A percentile compares a stretch with the other conserved stretches of the same genome.
Evolutionary conservation across 2,113 vertebrate genomes (phyloP).

Genomic region (Bufo bufo): DNA sequence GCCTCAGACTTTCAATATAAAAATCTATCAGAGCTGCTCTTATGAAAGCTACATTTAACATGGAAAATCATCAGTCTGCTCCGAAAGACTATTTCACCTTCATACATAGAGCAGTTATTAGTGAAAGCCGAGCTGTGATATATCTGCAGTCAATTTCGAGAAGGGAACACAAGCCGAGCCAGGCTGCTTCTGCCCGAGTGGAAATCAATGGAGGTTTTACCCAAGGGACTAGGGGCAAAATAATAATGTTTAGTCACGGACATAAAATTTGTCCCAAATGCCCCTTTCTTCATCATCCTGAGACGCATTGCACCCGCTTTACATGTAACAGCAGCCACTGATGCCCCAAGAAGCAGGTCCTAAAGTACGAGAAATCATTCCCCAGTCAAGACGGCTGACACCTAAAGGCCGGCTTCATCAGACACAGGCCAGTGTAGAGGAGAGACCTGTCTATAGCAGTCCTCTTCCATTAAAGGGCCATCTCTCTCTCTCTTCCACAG

Average conservation of each 20-base stretch:
- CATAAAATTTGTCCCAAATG: not conserved
- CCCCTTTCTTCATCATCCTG: not conserved
- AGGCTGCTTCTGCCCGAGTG: not conserved
- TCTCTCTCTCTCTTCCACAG: too few relatives aligned
- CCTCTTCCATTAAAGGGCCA: too few relatives aligned
- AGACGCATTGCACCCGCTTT: too few relatives aligned
- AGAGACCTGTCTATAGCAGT: too few relatives aligned
- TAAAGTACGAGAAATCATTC: too few relatives aligned
- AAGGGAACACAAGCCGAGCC: not conserved
- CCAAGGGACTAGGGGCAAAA: not conserved
- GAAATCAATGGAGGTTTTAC: not conserved
- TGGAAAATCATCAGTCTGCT: constrained; percentile 1
- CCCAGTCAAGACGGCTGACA: too few relatives aligned
- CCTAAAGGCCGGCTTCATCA: too few relatives aligned
- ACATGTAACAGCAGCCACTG: too few relatives aligned
- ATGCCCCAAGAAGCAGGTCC: too few relatives aligned
- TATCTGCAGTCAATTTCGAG: not conserved
- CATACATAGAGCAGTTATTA: constrained; percentile 5
- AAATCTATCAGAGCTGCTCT: constrained; percentile 15
- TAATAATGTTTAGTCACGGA: not conserved
- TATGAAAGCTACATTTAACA: constrained; percentile 25
- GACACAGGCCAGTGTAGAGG: too few relatives aligned
- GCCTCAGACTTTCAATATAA: not conserved
- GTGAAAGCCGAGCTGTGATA: not conserved
- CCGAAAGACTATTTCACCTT: constrained; percentile 20